Evolutionary conservation across 1,140 invertebrate species (phyloP).

Genomic region (Holcopasites calliopsidis): DNA sequence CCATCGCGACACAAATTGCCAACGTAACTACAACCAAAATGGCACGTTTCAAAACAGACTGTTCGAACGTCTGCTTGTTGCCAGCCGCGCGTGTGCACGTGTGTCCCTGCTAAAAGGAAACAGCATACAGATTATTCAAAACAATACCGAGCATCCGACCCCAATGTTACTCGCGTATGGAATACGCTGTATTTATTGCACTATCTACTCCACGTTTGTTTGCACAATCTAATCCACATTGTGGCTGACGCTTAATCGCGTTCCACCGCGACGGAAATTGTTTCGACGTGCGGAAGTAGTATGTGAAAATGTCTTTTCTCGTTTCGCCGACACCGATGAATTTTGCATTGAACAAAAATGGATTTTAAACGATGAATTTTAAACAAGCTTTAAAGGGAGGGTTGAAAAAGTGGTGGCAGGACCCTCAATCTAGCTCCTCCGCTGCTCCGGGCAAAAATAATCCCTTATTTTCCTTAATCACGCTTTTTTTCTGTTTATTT

Average conservation of each 20-base stretch:
- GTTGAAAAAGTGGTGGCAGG: too few species aligned
- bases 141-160: background rate
- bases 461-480: too few species aligned
- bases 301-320: too few species aligned
- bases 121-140: background rate
- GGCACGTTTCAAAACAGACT: background rate
- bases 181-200: background rate
- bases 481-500: too few species aligned
- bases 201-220: background rate
- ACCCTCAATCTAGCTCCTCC: too few species aligned
- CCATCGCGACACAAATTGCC: background rate
- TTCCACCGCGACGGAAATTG: background rate
- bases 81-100: background rate
- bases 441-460: too few species aligned
- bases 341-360: too few species aligned
- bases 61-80: background rate
- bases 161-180: background rate
- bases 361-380: too few species aligned
- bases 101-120: background rate
- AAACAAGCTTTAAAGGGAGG: too few species aligned
- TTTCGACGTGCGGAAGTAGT: too few species aligned
- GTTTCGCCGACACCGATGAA: too few species aligned
- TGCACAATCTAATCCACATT: conserved; percentile 4
- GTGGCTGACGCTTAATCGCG: background rate
- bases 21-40: background rate